Base-by-base conservation (phyloP, 2,888 invertebrate species). In the Trachelus tabidus region DNA sequence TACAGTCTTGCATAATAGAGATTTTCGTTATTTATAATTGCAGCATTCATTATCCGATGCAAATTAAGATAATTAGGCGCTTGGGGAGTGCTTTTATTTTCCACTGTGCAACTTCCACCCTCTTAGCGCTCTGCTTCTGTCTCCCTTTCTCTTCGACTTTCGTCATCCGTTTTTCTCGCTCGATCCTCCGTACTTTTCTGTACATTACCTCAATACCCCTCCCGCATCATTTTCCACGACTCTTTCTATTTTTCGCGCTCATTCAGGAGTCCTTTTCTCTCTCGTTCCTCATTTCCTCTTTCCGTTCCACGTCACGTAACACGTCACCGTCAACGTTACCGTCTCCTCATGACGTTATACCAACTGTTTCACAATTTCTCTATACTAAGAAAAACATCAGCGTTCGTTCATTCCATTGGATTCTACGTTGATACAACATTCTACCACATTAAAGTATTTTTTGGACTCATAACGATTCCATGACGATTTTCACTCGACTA, bases 41-140 rank as follows among this genome's bases (percentile, higher is more conserved):
- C 83, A 80, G 79, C 81, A 79, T 83, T 86, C 85, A 85, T 87
- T 86, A 85, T 84, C 82, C 83, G 84, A 85, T 85, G 85, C 81
- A 83, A 85, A 85, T 84, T 83, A 83, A 84, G 83, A 86, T 87
- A 85, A 88, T 88, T 87, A 87, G 81, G 80, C 80, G 79, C 78
- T 76, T 80, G 78, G 83, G 76, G 78, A 80, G 81, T 79, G 82
- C 80, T 87, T 83, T 85, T 83, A 85, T 85, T 85, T 83, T 81
- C 75, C 80, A 76, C 81, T 82, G 74, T 69, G 34, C 73, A 68
- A 33, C 34, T 34, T 34, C 34, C 56, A 12, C 33, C 75, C 68
- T 69, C 33, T 74, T 69, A 33, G 68, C 68, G 34, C 69, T 69
- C 77, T 35, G 40, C 68, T 78, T 78, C 73, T 35, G 37, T 73